Evolutionary conservation across 1,140 invertebrate genomes (phyloP).

Genomic region (Drosophila saltans): DNA sequence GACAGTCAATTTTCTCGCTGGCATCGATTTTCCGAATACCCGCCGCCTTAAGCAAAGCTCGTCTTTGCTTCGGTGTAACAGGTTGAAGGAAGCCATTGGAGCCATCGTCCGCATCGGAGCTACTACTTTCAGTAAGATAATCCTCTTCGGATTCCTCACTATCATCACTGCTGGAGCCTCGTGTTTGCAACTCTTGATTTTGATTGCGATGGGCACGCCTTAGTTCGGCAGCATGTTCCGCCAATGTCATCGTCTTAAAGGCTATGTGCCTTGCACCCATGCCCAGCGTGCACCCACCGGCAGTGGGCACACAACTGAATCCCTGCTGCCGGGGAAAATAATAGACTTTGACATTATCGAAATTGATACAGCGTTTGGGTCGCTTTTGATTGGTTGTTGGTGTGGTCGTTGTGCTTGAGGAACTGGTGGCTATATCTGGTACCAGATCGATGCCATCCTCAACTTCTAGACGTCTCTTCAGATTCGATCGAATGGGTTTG

Average conservation of each 20-base stretch:
- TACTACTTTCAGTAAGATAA: conserved; percentile 90
- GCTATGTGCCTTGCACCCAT: conserved; percentile 95
- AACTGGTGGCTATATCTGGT: conserved; percentile 36
- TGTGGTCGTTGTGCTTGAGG: conserved; percentile 72
- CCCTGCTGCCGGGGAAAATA: conserved; percentile 98
- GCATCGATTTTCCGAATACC: conserved; percentile 97
- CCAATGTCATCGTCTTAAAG: conserved; percentile 86
- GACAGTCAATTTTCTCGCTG: conserved; percentile 96
- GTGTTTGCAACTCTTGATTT: conserved; percentile 87
- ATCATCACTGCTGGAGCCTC: conserved; percentile 87
- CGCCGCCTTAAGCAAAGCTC: conserved; percentile 92
- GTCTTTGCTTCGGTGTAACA: conserved; percentile 94
- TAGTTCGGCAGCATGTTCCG: conserved; percentile 94
- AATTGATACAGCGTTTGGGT: conserved; percentile 91
- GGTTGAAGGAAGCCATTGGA: conserved; percentile 97
- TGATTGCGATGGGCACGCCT: conserved; percentile 92
- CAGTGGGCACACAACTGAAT: conserved; percentile 98
- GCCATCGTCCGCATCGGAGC: conserved; percentile 93
- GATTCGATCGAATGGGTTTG: conserved; percentile 67
- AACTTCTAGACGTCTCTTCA: conserved; percentile 76
- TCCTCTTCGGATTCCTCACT: conserved; percentile 92
- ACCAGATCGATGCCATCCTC: conserved; percentile 86
- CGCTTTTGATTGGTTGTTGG: conserved; percentile 85
- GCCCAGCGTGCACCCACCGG: conserved; percentile 97
- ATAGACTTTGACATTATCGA: conserved; percentile 96